Conservation (phyloP, 2,113 vertebrate species). For the Danio rerio region GRCz12tu NC_133176.1:963501-964000, state of each 20-base stretch:
- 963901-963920: too few species aligned
- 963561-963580: neutral
- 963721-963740: neutral
- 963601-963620: neutral
- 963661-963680: too few species aligned
- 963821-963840: neutral
- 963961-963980: too few species aligned
- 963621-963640: neutral
- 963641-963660: neutral
- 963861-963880: neutral
- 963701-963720: neutral
- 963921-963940: too few species aligned
- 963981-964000: too few species aligned
- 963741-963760: neutral
- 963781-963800: constrained; percentile 18
- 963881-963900: too few species aligned
- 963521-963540: constrained; percentile 18
- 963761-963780: neutral
- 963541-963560: constrained; percentile 17
- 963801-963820: neutral
- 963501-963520: too few species aligned
- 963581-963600: neutral
- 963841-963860: neutral
- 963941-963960: too few species aligned
- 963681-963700: neutral